phyloP scores from a whole-genome alignment of 2,888 invertebrate genomes.

The Hemistola chrysoprasaria region DNA sequence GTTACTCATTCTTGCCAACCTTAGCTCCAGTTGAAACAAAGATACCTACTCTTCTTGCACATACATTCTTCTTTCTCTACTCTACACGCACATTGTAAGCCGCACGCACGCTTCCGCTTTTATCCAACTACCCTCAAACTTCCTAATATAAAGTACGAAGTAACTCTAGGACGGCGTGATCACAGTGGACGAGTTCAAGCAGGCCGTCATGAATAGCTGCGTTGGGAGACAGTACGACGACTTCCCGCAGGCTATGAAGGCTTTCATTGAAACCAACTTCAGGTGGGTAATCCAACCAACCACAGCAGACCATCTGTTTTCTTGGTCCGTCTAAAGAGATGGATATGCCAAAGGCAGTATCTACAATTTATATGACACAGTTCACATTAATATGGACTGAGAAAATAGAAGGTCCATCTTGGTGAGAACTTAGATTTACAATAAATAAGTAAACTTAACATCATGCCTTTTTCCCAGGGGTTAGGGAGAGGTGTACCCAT shows the following conservation, averaged over 20 bases:
- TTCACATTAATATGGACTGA: too few species aligned
- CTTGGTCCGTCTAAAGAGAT: too few species aligned
- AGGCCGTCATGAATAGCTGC: conserved; percentile 90
- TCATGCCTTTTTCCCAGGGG: too few species aligned
- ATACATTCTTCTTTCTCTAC: conserved; percentile 18
- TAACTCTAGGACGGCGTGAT: conserved; percentile 89
- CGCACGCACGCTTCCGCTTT: conserved; percentile 49
- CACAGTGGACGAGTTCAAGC: conserved; percentile 90
- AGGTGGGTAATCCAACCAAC: conserved; percentile 32
- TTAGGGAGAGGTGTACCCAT: too few species aligned
- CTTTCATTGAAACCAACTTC: conserved; percentile 93
- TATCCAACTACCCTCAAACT: neutral
- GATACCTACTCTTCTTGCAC: neutral
- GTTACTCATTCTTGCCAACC: too few species aligned
- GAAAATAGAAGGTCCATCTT: too few species aligned
- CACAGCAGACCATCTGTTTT: too few species aligned
- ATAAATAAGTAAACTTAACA: too few species aligned
- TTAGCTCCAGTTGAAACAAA: too few species aligned
- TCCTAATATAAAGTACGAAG: conserved; percentile 22
- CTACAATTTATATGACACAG: too few species aligned
- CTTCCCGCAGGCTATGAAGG: conserved; percentile 93
- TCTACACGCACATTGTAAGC: conserved; percentile 37
- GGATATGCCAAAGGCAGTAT: too few species aligned
- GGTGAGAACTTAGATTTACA: too few species aligned
- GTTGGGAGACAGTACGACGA: conserved; percentile 89